Conservation (phyloP, 2,888 invertebrate genomes). For the Caenorhabditis wallacei region DNA sequence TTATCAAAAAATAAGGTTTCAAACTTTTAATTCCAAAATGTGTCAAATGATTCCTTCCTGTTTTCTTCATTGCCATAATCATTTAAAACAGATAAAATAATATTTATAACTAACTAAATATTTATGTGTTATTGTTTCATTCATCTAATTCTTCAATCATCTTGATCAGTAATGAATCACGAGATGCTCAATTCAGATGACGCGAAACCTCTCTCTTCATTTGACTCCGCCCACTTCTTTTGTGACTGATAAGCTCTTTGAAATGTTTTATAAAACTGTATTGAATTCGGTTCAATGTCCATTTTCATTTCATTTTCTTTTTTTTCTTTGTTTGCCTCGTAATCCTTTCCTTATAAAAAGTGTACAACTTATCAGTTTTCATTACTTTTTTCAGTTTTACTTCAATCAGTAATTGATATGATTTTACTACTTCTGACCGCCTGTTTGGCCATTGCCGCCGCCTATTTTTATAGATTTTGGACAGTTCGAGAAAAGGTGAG, state of each 20-base stretch:
- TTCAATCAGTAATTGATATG: slow-evolving; percentile 20
- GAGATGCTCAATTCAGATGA: slow-evolving; percentile 37
- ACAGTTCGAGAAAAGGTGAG: slow-evolving; percentile 50
- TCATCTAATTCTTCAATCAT: neutral
- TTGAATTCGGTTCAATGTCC: slow-evolving; percentile 44
- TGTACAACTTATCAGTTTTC: slow-evolving; percentile 34
- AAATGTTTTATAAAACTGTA: slow-evolving; percentile 55
- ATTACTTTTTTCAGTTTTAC: slow-evolving; percentile 4
- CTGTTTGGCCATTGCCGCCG: slow-evolving; percentile 12
- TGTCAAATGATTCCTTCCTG: slow-evolving; percentile 18
- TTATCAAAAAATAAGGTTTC: neutral
- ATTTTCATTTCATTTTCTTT: slow-evolving; percentile 13
- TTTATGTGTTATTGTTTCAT: slow-evolving; percentile 38
- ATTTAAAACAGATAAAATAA: neutral
- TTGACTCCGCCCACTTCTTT: slow-evolving; percentile 46
- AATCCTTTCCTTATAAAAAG: slow-evolving; percentile 54
- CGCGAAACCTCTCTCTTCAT: slow-evolving; percentile 25
- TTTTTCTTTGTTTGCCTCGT: slow-evolving; percentile 47
- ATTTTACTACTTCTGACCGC: slow-evolving; percentile 43
- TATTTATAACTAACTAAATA: slow-evolving; percentile 15
- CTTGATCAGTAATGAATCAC: slow-evolving; percentile 54
- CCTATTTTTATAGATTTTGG: slow-evolving; percentile 54
- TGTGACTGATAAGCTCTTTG: slow-evolving; percentile 55
- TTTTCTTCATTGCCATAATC: neutral
- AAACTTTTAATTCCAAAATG: neutral